Evolutionary conservation across 2,113 vertebrate species (phyloP).

Genomic region (Clupea harengus): DNA sequence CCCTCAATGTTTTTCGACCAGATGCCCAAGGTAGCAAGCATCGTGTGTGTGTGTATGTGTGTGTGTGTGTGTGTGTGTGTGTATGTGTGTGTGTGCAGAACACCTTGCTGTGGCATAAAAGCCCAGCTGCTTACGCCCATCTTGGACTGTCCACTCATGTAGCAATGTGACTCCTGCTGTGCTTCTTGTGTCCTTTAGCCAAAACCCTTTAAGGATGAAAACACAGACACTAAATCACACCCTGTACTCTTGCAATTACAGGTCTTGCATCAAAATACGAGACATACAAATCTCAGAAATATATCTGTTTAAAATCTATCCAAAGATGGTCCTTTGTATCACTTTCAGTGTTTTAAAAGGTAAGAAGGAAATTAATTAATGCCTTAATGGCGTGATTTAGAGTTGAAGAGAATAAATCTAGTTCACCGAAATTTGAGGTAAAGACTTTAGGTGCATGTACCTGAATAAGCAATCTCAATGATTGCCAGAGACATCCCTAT

Average conservation of each 20-base stretch:
- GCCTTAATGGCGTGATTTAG: neutral
- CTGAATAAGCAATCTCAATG: neutral
- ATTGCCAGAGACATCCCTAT: neutral
- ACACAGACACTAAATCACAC: neutral
- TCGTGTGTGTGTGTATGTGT: neutral
- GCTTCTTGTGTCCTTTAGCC: neutral
- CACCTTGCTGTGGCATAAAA: neutral
- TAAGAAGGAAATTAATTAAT: no score
- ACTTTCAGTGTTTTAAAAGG: neutral
- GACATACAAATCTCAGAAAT: neutral
- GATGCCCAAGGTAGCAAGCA: no score
- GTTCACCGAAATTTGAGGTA: neutral
- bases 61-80: slow-evolving; percentile 13
- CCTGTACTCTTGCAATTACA: neutral
- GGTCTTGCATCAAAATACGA: neutral
- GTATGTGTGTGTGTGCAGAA: neutral
- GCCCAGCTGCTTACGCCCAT: neutral
- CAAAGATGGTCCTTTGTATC: neutral
- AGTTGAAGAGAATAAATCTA: neutral
- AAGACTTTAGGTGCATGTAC: neutral
- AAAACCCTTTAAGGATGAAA: neutral
- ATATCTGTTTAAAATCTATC: neutral
- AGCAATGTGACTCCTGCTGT: neutral
- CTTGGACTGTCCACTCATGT: neutral
- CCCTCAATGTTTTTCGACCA: neutral